A percentile compares a stretch with the other conserved stretches of the same genome.
Evolutionary conservation across 1,140 invertebrate genomes (phyloP).

Genomic region (Cotesia typhae): DNA sequence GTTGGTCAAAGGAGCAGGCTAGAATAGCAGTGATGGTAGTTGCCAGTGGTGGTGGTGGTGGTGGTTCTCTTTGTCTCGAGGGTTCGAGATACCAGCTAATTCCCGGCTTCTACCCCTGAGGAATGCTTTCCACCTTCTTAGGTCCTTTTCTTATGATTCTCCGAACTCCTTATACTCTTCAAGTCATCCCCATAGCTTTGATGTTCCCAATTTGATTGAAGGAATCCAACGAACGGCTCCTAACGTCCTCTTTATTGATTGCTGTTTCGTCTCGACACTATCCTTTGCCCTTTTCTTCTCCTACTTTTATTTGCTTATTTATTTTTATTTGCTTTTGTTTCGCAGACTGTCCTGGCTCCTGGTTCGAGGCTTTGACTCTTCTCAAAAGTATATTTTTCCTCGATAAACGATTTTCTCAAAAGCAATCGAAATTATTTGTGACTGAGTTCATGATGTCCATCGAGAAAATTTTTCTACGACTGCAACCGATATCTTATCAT

Average conservation of each 20-base stretch:
- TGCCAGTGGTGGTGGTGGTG: conserved; percentile 10
- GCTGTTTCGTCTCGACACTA: conserved; percentile 58
- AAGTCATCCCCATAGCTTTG: conserved; percentile 60
- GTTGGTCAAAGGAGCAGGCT: conserved; percentile 32
- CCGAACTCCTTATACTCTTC: conserved; percentile 44
- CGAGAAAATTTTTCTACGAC: neutral
- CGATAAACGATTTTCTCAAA: too few relatives aligned
- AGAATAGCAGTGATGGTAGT: neutral
- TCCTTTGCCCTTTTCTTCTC: conserved; percentile 5
- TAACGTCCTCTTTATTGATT: conserved; percentile 66
- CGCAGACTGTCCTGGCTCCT: neutral
- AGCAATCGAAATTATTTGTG: neutral
- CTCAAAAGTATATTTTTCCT: too few relatives aligned
- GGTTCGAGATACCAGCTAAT: conserved; percentile 65
- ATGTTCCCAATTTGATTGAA: conserved; percentile 68
- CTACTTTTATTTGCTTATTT: neutral
- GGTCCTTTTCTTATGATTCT: conserved; percentile 40
- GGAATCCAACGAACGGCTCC: conserved; percentile 62
- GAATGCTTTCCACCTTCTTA: conserved; percentile 50
- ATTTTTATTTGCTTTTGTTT: neutral
- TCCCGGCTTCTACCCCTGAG: conserved; percentile 59
- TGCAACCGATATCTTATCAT: conserved; percentile 15
- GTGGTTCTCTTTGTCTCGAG: conserved; percentile 59
- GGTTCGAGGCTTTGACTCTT: too few relatives aligned
- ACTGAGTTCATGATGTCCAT: conserved; percentile 10